Conservation (phyloP, 2,888 invertebrate species). For the Vannuccia rotundouncinata region DNA sequence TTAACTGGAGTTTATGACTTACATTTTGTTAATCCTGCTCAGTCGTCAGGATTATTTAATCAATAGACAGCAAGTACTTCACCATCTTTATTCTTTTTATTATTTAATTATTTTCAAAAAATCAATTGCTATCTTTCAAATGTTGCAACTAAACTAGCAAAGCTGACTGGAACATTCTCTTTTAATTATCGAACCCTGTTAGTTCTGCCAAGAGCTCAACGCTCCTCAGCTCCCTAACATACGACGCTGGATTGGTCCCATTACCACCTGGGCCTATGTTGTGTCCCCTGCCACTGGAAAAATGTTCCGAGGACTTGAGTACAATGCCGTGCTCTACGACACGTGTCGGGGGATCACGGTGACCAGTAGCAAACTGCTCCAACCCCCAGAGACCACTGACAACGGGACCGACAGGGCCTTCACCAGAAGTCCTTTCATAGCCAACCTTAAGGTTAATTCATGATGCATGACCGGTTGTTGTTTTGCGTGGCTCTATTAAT, state of each 20-base stretch:
- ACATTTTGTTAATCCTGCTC: too few species aligned
- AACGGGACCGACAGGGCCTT: neutral
- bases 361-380: neutral
- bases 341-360: constrained; percentile 47
- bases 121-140: too few species aligned
- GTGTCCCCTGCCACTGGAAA: constrained; percentile 46
- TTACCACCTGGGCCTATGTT: constrained; percentile 59
- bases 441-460: constrained; percentile 47
- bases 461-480: too few species aligned
- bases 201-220: constrained; percentile 65
- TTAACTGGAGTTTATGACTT: too few species aligned
- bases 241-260: constrained; percentile 63
- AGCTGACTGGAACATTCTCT: too few species aligned
- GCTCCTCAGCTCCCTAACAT: constrained; percentile 63
- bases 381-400: neutral
- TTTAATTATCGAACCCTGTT: constrained; percentile 8
- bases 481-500: too few species aligned
- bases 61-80: too few species aligned
- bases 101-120: too few species aligned
- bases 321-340: constrained; percentile 52
- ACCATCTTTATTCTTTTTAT: too few species aligned
- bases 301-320: constrained; percentile 46
- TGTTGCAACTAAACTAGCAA: too few species aligned
- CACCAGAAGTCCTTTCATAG: constrained; percentile 46
- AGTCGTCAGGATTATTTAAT: too few species aligned